These are phyloP conservation scores for Dastarcus helophoroides DNA, from an alignment of 2,888 invertebrate genomes.

Conservation along the genomic window DNA sequence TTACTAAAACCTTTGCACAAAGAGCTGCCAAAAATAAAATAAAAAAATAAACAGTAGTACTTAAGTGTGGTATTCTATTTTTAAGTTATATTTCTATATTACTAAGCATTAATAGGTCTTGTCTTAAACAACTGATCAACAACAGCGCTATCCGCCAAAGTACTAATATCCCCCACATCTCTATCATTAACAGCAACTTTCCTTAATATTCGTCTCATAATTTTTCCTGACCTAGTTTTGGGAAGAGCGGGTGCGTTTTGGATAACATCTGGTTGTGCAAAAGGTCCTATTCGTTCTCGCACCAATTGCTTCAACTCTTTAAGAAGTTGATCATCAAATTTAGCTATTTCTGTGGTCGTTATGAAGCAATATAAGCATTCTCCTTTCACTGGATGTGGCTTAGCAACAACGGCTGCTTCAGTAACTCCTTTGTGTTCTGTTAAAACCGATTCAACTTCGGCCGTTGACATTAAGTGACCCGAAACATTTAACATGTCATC, in stretches of 20 bases:
- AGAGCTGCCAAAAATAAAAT: too few relatives aligned
- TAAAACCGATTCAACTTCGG: slow-evolving; percentile 80
- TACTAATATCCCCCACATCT: slow-evolving; percentile 87
- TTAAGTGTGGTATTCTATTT: too few relatives aligned
- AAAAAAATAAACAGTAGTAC: too few relatives aligned
- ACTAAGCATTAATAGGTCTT: slow-evolving; percentile 41
- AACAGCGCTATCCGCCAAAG: slow-evolving; percentile 85
- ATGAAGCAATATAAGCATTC: slow-evolving; percentile 96
- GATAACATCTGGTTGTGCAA: slow-evolving; percentile 89
- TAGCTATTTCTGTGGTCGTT: slow-evolving; percentile 68
- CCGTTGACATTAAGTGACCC: slow-evolving; percentile 94
- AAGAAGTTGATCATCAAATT: slow-evolving; percentile 58
- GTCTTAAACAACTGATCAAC: slow-evolving; percentile 69
- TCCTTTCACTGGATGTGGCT: slow-evolving; percentile 90
- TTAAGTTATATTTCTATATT: too few relatives aligned
- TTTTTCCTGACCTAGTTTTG: slow-evolving; percentile 92
- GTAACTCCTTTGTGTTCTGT: slow-evolving; percentile 70
- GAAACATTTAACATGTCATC: slow-evolving; percentile 99
- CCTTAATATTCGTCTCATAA: slow-evolving; percentile 84
- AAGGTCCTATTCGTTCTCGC: slow-evolving; percentile 85
- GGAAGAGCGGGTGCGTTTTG: slow-evolving; percentile 91
- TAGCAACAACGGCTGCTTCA: slow-evolving; percentile 93
- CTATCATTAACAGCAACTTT: slow-evolving; percentile 85
- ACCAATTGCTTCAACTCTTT: slow-evolving; percentile 67
- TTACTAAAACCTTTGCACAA: too few relatives aligned